Base-by-base conservation (phyloP, 2,888 invertebrate genomes). In the Geophilus truncorum region DNA sequence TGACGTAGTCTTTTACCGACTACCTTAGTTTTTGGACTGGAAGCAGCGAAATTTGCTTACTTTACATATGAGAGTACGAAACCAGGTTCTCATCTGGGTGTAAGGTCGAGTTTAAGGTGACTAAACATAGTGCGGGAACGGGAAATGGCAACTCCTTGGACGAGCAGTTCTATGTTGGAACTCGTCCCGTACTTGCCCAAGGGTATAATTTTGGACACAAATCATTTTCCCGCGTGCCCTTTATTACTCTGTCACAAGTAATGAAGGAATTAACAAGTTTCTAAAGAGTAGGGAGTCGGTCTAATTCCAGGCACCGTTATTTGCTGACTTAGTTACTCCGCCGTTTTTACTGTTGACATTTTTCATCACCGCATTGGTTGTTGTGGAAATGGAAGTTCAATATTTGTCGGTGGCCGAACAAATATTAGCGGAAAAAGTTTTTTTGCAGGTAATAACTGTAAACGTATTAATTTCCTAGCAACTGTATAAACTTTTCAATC, bases 191-290 rank as follows among this genome's bases (percentile, higher is more conserved):
- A 6, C 9, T 23, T 4, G 70, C 70, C 70, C 70, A 28, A 70
- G 70, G 70, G 70, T 70, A 70, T 25, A 28, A 70, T 70, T 70
- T 70, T 23, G 70, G 70, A 70, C 70, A 70, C 70, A 70, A 70
- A 70, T 70, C 70, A 70, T 70, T 70, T 70, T 70, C 70, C 70
- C 57, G 57, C 57, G 57, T 57, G 57, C 57, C 57, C 57, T 57
- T 57, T 57, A 57, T 57, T 57, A 57, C 57, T 57, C 57, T 57
- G 57, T 57, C 57, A 25, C 70, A 1, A 70, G 70, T 70, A 25
- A 28, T 28, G 25, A 25, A 70, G n/a, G 70, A 70, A 70, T 70
- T 70, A 70, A 70, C 25, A 25, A 70, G 51, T 70, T 70, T 70
- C 2, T 57, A 21, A 45, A 57, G 57, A 23, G 23, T 18, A 51